These are phyloP conservation scores for Hyaena hyaena DNA, from an alignment of 2,113 vertebrate genomes.

Conservation along the genomic window DNA sequence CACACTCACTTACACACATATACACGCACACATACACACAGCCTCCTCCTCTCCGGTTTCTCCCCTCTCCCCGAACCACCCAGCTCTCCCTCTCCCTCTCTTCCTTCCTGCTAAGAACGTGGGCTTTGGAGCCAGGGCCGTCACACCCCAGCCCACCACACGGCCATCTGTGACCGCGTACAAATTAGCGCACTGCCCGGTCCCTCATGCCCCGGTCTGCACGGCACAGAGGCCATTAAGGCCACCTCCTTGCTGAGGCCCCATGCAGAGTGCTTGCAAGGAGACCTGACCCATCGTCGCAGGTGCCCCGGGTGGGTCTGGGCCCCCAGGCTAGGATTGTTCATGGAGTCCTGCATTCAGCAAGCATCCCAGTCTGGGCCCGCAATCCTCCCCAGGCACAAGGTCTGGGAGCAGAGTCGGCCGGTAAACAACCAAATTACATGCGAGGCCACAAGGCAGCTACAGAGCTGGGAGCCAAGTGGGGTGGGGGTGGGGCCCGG, in stretches of 20 bases:
- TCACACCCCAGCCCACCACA: not conserved
- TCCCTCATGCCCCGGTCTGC: not conserved
- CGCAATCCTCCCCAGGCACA: not conserved
- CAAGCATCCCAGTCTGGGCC: not conserved
- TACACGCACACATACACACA: too few species aligned
- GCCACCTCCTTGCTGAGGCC: not conserved
- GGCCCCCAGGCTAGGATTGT: not conserved
- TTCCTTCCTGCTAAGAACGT: not conserved
- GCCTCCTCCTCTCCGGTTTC: not conserved
- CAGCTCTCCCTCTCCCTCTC: not conserved
- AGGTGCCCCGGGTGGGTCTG: not conserved
- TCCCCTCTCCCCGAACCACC: too few species aligned
- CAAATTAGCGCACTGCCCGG: too few species aligned
- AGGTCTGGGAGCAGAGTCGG: not conserved
- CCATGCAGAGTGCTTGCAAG: fast-evolving
- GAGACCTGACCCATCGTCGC: fast-evolving
- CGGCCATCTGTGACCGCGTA: fast-evolving
- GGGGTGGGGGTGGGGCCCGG: not conserved
- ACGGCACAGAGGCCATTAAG: not conserved
- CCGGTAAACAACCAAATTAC: not conserved
- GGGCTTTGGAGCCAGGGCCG: not conserved
- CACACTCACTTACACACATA: too few species aligned
- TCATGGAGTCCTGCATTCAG: not conserved
- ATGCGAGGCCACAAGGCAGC: not conserved
- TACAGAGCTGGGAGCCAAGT: not conserved